phyloP scores from a whole-genome alignment of 2,888 invertebrate genomes.

The Boloria euphrosyne region DNA sequence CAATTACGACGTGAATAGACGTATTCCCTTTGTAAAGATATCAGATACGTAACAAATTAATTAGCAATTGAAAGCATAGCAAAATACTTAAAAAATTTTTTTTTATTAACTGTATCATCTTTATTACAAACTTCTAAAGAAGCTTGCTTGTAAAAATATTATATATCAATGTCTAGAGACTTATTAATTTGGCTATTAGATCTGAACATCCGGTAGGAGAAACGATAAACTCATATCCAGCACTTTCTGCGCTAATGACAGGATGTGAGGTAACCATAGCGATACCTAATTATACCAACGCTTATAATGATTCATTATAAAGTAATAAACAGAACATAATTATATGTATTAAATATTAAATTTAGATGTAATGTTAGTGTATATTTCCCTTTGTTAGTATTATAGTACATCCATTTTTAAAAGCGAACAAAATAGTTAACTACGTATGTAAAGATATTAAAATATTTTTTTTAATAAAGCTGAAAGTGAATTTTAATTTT shows the following conservation, averaged over 20 bases:
- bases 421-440: background rate
- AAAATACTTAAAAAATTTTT: too few relatives aligned
- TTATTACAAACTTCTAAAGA: background rate
- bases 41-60: background rate
- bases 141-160: background rate
- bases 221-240: constrained; percentile 37
- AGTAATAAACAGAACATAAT: too few relatives aligned
- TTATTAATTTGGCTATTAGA: background rate
- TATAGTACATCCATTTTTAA: too few relatives aligned
- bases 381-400: too few relatives aligned
- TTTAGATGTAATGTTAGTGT: too few relatives aligned
- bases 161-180: constrained; percentile 1
- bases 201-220: constrained; percentile 8
- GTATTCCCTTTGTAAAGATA: constrained; percentile 5
- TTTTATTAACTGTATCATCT: too few relatives aligned
- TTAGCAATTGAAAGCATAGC: background rate
- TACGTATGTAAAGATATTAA: background rate
- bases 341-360: too few relatives aligned
- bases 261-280: constrained; percentile 32
- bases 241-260: constrained; percentile 27
- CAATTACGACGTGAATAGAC: constrained; percentile 15
- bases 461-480: constrained; percentile 3
- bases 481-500: constrained; percentile 16
- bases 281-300: background rate
- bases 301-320: too few relatives aligned